Conservation (phyloP, 2,888 invertebrate species). For the Carabus problematicus region DNA sequence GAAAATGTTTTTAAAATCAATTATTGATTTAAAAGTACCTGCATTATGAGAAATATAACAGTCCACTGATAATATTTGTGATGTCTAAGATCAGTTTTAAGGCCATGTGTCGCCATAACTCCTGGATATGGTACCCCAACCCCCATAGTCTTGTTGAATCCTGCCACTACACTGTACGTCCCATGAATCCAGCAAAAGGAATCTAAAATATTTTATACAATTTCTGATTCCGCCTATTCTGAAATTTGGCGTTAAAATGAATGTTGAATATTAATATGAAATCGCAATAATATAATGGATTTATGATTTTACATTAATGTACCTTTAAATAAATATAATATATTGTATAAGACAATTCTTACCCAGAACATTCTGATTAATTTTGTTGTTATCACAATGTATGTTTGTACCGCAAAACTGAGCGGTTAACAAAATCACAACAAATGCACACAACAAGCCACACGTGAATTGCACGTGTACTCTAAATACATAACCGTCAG, state of each 20-base stretch:
- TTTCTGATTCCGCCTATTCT: no score
- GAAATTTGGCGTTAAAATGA: no score
- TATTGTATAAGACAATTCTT: background rate
- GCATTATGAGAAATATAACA: slow-evolving; percentile 65
- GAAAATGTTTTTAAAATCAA: slow-evolving; percentile 45
- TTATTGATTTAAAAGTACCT: slow-evolving; percentile 55
- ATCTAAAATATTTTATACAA: slow-evolving; percentile 44
- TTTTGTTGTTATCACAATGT: slow-evolving; percentile 40
- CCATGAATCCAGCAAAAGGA: slow-evolving; percentile 93
- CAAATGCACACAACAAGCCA: slow-evolving; percentile 31
- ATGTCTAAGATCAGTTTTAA: slow-evolving; percentile 52
- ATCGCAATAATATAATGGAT: no score
- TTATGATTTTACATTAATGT: background rate
- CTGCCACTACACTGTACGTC: slow-evolving; percentile 82
- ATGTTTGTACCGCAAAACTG: slow-evolving; percentile 41
- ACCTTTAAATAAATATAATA: no score
- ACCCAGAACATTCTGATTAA: slow-evolving; percentile 42
- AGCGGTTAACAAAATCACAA: slow-evolving; percentile 35
- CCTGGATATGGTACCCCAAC: slow-evolving; percentile 84
- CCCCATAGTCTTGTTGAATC: slow-evolving; percentile 80
- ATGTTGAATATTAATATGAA: no score
- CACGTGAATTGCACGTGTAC: slow-evolving; percentile 40
- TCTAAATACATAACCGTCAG: slow-evolving; percentile 32
- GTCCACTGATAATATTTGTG: slow-evolving; percentile 69
- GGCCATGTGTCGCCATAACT: slow-evolving; percentile 56